Percentiles rank a stretch among this genome's conserved stretches.
Evolutionary conservation across 2,113 vertebrate species (phyloP).

Genomic region (Siniperca chuatsi): DNA sequence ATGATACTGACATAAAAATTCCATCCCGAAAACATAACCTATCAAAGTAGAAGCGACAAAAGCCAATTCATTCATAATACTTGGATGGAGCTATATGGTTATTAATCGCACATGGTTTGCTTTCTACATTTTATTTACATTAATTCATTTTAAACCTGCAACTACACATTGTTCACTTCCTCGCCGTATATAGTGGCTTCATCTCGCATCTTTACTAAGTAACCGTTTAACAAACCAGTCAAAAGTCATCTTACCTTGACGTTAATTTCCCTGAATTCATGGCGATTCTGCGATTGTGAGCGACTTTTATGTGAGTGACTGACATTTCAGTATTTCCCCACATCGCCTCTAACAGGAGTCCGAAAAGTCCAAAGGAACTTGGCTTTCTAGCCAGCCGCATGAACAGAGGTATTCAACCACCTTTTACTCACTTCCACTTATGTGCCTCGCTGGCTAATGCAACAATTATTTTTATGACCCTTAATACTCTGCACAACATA

Average conservation of each 20-base stretch:
- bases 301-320: slow-evolving; percentile 27
- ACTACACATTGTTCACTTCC: not conserved
- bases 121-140: too few relatives aligned
- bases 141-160: not conserved
- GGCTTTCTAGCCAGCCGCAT: slow-evolving; percentile 9
- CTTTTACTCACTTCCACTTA: slow-evolving; percentile 40
- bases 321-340: slow-evolving; percentile 32
- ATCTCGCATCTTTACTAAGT: not conserved
- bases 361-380: slow-evolving; percentile 63
- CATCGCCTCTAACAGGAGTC: not conserved
- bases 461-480: too few relatives aligned
- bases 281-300: rapidly evolving
- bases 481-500: too few relatives aligned
- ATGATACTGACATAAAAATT: too few relatives aligned
- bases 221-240: too few relatives aligned
- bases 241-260: slow-evolving; percentile 52
- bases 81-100: not conserved
- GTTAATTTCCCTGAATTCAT: not conserved
- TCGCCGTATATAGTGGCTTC: not conserved
- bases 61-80: not conserved
- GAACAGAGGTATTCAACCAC: not conserved
- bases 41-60: not conserved
- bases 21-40: not conserved
- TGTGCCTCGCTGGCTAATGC: not conserved
- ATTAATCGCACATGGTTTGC: too few relatives aligned